These are phyloP conservation scores for Danaus plexippus DNA, from an alignment of 1,140 invertebrate species.

Conservation along the genomic window DNA sequence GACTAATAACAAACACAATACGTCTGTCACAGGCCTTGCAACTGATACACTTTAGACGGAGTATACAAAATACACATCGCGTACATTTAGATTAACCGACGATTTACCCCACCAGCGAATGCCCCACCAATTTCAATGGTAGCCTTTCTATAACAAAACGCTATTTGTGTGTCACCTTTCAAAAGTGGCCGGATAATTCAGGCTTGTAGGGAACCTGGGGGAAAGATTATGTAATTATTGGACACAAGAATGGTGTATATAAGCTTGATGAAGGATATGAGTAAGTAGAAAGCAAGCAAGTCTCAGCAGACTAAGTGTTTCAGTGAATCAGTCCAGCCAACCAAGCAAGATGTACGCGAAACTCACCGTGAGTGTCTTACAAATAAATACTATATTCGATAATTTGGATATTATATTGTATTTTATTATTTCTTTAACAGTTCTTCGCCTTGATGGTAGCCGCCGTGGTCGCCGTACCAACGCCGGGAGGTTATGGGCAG, in stretches of 20 bases:
- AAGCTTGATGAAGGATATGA: constrained; percentile 46
- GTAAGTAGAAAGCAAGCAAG: constrained; percentile 54
- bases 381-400: background rate
- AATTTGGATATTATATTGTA: background rate
- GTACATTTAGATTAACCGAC: constrained; percentile 24
- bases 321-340: constrained; percentile 57
- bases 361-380: constrained; percentile 54
- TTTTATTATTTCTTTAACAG: constrained; percentile 24
- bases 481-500: constrained; percentile 51
- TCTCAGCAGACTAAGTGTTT: constrained; percentile 49
- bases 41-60: constrained; percentile 27
- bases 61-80: constrained; percentile 20
- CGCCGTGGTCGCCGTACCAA: constrained; percentile 43
- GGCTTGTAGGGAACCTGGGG: constrained; percentile 61
- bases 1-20: constrained; percentile 4
- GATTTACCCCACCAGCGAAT: constrained; percentile 38
- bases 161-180: constrained; percentile 35
- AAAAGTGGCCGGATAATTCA: constrained; percentile 42
- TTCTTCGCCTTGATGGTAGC: constrained; percentile 46
- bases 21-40: constrained; percentile 18
- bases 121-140: constrained; percentile 41
- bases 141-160: constrained; percentile 28
- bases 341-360: constrained; percentile 62
- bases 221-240: constrained; percentile 57
- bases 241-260: constrained; percentile 51